phyloP scores from a whole-genome alignment of 2,888 invertebrate genomes.

The Eupeodes latifasciatus region DNA sequence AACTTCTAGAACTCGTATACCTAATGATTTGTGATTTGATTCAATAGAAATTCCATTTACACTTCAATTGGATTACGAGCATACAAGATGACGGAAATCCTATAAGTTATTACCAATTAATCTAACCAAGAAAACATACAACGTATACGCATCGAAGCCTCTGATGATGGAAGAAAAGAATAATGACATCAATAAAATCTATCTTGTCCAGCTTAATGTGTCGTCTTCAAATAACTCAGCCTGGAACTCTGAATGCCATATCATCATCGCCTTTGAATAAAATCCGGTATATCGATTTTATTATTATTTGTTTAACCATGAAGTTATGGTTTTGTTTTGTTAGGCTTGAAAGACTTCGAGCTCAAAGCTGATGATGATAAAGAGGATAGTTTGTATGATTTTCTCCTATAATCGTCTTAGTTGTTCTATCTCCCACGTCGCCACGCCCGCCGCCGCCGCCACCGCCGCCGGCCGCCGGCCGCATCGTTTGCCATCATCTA shows the following conservation, averaged over 20 bases:
- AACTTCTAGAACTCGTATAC: background rate
- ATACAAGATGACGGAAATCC: constrained; percentile 43
- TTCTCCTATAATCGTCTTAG: constrained; percentile 56
- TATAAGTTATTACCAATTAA: constrained; percentile 67
- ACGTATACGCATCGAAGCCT: background rate
- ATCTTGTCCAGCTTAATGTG: constrained; percentile 32
- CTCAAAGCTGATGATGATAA: background rate
- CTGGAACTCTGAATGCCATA: background rate
- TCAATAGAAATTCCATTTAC: constrained; percentile 28
- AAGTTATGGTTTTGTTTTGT: constrained; percentile 42
- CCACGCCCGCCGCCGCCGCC: too few species aligned
- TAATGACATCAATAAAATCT: constrained; percentile 56
- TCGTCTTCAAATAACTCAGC: background rate
- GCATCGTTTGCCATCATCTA: too few species aligned
- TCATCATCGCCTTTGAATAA: background rate
- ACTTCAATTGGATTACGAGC: constrained; percentile 52
- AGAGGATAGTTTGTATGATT: background rate
- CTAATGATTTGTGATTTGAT: background rate
- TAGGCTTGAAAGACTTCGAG: constrained; percentile 45
- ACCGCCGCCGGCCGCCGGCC: too few species aligned
- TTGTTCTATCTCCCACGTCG: constrained; percentile 27
- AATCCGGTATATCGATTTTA: constrained; percentile 11
- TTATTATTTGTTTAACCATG: constrained; percentile 61
- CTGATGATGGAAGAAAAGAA: constrained; percentile 1
- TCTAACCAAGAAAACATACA: constrained; percentile 48